These are phyloP conservation scores for Cossypha niveicapilla DNA, from an alignment of 2,797 vertebrate genomes.

Conservation along the genomic window DNA sequence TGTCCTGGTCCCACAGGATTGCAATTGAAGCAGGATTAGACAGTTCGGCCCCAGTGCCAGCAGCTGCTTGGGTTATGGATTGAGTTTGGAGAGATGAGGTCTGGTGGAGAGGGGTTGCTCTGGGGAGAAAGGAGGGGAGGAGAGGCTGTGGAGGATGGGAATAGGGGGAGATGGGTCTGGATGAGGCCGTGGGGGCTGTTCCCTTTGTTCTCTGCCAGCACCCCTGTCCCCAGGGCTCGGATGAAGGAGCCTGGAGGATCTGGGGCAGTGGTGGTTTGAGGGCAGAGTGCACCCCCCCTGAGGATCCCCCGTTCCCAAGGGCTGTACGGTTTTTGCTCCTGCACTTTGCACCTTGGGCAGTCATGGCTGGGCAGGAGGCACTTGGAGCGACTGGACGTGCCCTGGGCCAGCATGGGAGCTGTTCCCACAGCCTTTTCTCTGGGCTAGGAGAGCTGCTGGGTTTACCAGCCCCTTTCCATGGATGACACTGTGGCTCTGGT, in stretches of 20 bases:
- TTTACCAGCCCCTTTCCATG: not conserved
- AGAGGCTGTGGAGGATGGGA: not conserved
- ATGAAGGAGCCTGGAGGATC: not conserved
- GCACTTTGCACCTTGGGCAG: not conserved
- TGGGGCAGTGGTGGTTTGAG: not conserved
- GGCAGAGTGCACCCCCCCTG: accelerated
- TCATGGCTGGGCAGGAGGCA: not conserved
- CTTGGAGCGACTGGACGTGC: accelerated
- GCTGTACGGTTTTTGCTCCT: accelerated
- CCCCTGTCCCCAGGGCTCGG: accelerated
- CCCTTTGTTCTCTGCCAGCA: accelerated
- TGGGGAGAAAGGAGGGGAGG: not conserved
- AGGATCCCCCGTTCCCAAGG: not conserved
- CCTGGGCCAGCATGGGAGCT: accelerated
- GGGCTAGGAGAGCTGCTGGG: accelerated
- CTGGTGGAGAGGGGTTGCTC: not conserved
- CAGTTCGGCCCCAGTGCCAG: not conserved
- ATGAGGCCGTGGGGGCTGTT: not conserved
- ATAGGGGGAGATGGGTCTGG: not conserved
- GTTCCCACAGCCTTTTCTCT: not conserved
- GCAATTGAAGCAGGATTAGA: not conserved
- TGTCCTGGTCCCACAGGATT: not conserved
- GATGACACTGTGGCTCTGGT: not conserved
- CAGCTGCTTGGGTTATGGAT: not conserved
- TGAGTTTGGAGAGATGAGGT: not conserved